Conservation (phyloP, 2,888 invertebrate genomes). For the Eueremaeus valkanovi region DNA sequence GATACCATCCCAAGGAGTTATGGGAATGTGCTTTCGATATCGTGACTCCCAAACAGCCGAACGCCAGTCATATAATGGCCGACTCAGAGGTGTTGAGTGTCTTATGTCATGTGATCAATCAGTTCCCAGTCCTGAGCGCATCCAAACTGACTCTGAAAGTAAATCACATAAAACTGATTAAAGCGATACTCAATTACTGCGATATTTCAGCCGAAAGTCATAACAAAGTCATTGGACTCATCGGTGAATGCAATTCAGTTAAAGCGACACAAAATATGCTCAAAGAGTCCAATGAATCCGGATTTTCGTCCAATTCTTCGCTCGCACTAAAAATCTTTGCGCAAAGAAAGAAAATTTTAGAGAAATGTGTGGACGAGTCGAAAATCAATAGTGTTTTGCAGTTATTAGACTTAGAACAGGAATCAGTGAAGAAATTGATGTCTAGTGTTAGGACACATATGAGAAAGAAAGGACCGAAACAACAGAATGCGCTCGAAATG, state of each 20-base stretch:
- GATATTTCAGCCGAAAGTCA: conserved; percentile 65
- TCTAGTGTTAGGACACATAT: conserved; percentile 30
- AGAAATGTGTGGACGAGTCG: conserved; percentile 30
- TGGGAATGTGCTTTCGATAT: conserved; percentile 92
- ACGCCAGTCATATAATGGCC: conserved; percentile 55
- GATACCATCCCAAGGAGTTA: conserved; percentile 81
- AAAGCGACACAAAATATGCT: background rate
- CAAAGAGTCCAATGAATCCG: conserved; percentile 36
- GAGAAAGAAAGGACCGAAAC: conserved; percentile 42
- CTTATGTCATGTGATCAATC: conserved; percentile 67
- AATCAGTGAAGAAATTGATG: conserved; percentile 27
- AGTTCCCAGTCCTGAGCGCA: conserved; percentile 57
- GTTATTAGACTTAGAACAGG: conserved; percentile 35
- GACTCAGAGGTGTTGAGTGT: conserved; percentile 81
- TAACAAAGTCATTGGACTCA: conserved; percentile 40
- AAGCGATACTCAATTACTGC: conserved; percentile 71
- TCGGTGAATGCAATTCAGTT: conserved; percentile 36
- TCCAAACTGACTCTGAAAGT: conserved; percentile 62
- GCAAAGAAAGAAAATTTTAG: conserved; percentile 36
- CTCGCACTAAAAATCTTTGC: background rate
- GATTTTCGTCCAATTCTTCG: background rate
- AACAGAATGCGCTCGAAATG: conserved; percentile 49
- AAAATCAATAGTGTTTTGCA: conserved; percentile 22
- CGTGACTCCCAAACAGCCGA: conserved; percentile 62
- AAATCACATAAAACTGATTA: conserved; percentile 72